Percentiles rank a stretch among this genome's conserved stretches.
Conservation (phyloP, 1,140 invertebrate genomes). For the Pentalonia nigronervosa region DNA sequence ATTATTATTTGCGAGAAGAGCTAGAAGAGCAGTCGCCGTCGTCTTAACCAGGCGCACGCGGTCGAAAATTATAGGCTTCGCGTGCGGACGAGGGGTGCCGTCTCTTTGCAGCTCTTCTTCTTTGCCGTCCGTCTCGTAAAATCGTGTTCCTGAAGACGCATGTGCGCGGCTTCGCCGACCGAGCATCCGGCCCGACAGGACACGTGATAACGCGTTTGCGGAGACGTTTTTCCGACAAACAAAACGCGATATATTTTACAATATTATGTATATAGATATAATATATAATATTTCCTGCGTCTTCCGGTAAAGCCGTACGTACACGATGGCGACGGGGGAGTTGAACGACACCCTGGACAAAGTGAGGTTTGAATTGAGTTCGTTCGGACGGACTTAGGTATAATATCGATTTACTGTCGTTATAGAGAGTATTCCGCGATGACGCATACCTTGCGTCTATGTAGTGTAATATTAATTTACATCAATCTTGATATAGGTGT, state of each 20-base stretch:
- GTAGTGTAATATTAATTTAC: background rate
- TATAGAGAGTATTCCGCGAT: background rate
- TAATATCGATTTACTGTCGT: background rate
- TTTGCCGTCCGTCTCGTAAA: background rate
- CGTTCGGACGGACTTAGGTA: background rate
- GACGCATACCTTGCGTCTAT: background rate
- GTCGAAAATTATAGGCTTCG: constrained; percentile 47
- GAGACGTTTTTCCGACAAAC: background rate
- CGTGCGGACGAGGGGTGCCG: background rate
- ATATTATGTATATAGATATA: background rate
- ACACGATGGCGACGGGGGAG: background rate
- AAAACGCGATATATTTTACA: background rate
- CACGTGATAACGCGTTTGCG: background rate
- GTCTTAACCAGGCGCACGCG: too few species aligned
- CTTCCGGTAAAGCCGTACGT: background rate
- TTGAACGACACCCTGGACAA: background rate
- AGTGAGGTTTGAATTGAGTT: background rate
- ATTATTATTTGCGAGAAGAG: constrained; percentile 9
- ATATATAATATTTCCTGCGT: background rate
- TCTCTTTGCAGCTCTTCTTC: background rate
- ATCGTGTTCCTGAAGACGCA: background rate
- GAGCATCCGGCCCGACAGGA: constrained; percentile 1
- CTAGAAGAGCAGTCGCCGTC: background rate
- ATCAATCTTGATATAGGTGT: background rate
- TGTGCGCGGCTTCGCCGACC: constrained; percentile 22